These are phyloP conservation scores for Drosophila hydei DNA, from an alignment of 1,140 invertebrate species.

Conservation along the genomic window DNA sequence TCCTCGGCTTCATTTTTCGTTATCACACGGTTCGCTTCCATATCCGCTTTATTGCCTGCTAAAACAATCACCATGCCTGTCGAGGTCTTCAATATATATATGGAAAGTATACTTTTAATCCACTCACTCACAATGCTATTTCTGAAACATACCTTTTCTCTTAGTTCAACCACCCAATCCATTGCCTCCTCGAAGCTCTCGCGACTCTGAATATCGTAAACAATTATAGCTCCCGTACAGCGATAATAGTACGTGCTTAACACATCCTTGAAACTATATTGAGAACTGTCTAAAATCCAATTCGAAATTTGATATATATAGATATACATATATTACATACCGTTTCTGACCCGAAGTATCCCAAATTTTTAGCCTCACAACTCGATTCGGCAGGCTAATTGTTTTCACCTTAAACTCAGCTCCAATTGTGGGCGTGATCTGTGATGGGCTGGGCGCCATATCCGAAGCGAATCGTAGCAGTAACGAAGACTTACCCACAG, in stretches of 20 bases:
- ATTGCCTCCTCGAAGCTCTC: constrained; percentile 31
- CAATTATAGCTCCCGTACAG: constrained; percentile 40
- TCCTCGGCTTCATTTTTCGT: constrained; percentile 17
- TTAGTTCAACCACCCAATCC: constrained; percentile 32
- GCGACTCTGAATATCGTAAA: constrained; percentile 48
- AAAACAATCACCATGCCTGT: constrained; percentile 28
- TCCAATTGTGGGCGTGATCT: constrained; percentile 20
- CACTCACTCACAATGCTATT: neutral
- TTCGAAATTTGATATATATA: neutral
- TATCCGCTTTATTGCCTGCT: constrained; percentile 44
- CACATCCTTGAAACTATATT: constrained; percentile 36
- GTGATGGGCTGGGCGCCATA: no score
- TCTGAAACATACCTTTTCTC: constrained; percentile 10
- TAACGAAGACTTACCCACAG: constrained; percentile 52
- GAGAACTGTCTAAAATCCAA: neutral
- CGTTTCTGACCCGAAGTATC: constrained; percentile 41
- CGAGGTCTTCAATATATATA: neutral
- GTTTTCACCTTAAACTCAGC: constrained; percentile 21
- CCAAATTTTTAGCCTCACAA: constrained; percentile 37
- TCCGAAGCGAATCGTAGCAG: constrained; percentile 9
- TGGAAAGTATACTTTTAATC: neutral
- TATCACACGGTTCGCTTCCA: constrained; percentile 8
- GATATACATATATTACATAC: constrained; percentile 34
- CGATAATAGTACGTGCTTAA: constrained; percentile 15
- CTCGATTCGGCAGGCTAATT: neutral